Evolutionary conservation across 2,113 vertebrate species (phyloP).

Genomic region (Cheilinus undulatus): DNA sequence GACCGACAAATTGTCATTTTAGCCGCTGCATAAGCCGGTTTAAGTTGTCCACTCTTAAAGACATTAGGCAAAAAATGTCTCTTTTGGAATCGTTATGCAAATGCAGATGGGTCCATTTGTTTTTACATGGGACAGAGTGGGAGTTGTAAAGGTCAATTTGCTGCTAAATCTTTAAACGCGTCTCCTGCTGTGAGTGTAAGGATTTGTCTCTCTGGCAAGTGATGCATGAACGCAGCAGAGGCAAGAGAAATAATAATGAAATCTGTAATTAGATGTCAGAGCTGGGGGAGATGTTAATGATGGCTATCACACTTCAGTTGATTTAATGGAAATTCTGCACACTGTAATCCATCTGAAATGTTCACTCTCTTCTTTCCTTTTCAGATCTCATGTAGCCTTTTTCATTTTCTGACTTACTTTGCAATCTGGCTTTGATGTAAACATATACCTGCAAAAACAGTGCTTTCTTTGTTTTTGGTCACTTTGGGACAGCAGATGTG

Average conservation of each 20-base stretch:
- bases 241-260: constrained; percentile 36
- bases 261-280: constrained; percentile 46
- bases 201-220: constrained; percentile 47
- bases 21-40: not conserved
- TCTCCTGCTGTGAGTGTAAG: constrained; percentile 33
- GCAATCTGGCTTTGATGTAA: too few species aligned
- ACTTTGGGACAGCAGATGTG: too few species aligned
- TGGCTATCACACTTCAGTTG: not conserved
- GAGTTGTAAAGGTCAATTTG: constrained; percentile 60
- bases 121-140: constrained; percentile 22
- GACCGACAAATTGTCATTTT: constrained; percentile 10
- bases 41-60: constrained; percentile 4
- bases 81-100: constrained; percentile 14
- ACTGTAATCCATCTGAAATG: not conserved
- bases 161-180: constrained; percentile 50
- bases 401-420: too few species aligned
- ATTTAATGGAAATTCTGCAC: not conserved
- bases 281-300: constrained; percentile 8
- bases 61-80: not conserved
- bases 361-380: not conserved
- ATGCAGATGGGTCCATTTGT: constrained; percentile 27
- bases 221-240: constrained; percentile 39
- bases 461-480: too few species aligned
- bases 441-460: too few species aligned
- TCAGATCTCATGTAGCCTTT: too few species aligned